Conservation (phyloP, 2,113 vertebrate genomes). For the Anguilla rostrata region DNA sequence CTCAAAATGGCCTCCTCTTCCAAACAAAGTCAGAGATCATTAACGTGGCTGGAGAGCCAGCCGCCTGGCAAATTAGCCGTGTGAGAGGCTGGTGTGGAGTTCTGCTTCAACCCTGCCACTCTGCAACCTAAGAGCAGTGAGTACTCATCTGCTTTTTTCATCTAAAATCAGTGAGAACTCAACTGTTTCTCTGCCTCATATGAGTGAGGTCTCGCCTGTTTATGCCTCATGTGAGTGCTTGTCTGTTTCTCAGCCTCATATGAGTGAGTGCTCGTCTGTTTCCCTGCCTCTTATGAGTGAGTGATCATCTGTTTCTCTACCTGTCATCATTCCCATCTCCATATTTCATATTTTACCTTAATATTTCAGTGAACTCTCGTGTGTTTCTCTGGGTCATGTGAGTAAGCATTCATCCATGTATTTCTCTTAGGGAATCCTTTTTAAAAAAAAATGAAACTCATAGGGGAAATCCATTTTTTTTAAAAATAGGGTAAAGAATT, state of each 20-base stretch:
- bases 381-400: too few species aligned
- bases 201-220: background rate
- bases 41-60: background rate
- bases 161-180: background rate
- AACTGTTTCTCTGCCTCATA: background rate
- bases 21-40: conserved; percentile 3
- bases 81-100: background rate
- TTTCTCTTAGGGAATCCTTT: too few species aligned
- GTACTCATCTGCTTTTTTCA: background rate
- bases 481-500: background rate
- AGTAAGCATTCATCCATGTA: background rate
- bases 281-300: background rate
- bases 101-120: background rate
- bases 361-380: too few species aligned
- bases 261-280: background rate
- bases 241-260: background rate
- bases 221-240: background rate
- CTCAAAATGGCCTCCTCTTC: background rate
- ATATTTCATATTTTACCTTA: too few species aligned
- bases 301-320: too few species aligned
- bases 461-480: too few species aligned
- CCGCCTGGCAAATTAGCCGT: background rate
- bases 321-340: too few species aligned
- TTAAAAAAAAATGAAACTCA: too few species aligned
- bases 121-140: background rate